Evolutionary conservation across 2,888 invertebrate genomes (phyloP).

Genomic region (Subacronicta megacephala): DNA sequence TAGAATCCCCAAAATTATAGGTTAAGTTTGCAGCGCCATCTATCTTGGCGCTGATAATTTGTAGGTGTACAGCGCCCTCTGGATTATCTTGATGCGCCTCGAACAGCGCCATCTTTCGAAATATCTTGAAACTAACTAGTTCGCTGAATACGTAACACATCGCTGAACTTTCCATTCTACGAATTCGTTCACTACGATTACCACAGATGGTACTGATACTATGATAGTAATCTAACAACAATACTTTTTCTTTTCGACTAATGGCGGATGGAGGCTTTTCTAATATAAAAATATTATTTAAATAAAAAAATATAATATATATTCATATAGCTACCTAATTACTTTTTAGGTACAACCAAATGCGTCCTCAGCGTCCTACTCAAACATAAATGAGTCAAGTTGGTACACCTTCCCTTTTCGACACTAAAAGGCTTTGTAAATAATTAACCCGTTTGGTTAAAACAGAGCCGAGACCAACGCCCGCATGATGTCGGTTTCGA

Average conservation of each 20-base stretch:
- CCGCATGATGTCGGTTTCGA: conserved; percentile 63
- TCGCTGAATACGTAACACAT: not conserved
- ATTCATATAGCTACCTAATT: conserved; percentile 6
- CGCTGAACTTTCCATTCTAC: not conserved
- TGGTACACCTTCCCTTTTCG: conserved; percentile 42
- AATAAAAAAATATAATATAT: no score
- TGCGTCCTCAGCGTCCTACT: conserved; percentile 22
- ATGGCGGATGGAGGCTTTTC: not conserved
- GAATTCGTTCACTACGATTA: not conserved
- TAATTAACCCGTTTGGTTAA: conserved; percentile 58
- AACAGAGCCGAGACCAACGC: conserved; percentile 57
- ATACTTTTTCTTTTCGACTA: no score
- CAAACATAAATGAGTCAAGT: conserved; percentile 41
- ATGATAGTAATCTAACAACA: no score
- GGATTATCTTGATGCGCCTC: rapidly evolving
- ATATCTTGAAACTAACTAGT: not conserved
- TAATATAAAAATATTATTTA: no score
- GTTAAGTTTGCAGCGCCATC: conserved; percentile 33
- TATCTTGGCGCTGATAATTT: not conserved
- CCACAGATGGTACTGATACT: conserved; percentile 11
- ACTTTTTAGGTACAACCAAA: conserved; percentile 22
- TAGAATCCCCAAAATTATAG: conserved; percentile 18
- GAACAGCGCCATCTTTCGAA: conserved; percentile 25
- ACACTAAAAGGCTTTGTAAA: conserved; percentile 53
- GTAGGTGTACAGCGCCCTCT: conserved; percentile 9